Conservation (phyloP, 2,888 invertebrate genomes). For the Apamea crenata region DNA sequence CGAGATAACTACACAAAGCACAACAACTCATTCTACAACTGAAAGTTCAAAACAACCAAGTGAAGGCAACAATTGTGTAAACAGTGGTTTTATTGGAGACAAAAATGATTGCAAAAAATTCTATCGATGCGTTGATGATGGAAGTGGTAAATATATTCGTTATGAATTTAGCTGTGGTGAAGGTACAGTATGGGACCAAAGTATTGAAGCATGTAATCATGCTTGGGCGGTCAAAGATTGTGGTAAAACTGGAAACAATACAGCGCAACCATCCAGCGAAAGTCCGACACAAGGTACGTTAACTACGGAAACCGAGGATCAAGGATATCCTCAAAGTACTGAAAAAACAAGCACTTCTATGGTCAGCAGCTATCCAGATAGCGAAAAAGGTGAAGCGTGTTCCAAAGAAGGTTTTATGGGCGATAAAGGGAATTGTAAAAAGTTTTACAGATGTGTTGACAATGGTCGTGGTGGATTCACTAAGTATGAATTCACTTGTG, state of each 20-base stretch:
- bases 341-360: constrained; percentile 44
- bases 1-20: constrained; percentile 48
- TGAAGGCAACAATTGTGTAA: constrained; percentile 66
- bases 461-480: constrained; percentile 90
- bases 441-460: constrained; percentile 94
- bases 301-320: constrained; percentile 31
- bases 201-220: constrained; percentile 90
- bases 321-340: constrained; percentile 45
- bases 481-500: constrained; percentile 93
- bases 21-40: constrained; percentile 52
- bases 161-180: constrained; percentile 90
- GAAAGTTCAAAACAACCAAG: constrained; percentile 49
- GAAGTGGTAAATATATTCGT: constrained; percentile 82
- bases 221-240: constrained; percentile 75
- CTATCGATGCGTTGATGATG: constrained; percentile 91
- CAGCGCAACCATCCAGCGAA: constrained; percentile 37
- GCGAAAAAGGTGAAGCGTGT: constrained; percentile 34
- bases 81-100: constrained; percentile 91
- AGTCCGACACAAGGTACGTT: constrained; percentile 22
- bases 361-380: constrained; percentile 30
- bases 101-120: constrained; percentile 91
- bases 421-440: constrained; percentile 92
- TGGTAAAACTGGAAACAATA: constrained; percentile 56
- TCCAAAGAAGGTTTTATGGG: constrained; percentile 89
- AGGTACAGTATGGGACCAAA: constrained; percentile 91